Conservation (phyloP, 2,113 vertebrate species). For the Hippocampus barbouri region DNA sequence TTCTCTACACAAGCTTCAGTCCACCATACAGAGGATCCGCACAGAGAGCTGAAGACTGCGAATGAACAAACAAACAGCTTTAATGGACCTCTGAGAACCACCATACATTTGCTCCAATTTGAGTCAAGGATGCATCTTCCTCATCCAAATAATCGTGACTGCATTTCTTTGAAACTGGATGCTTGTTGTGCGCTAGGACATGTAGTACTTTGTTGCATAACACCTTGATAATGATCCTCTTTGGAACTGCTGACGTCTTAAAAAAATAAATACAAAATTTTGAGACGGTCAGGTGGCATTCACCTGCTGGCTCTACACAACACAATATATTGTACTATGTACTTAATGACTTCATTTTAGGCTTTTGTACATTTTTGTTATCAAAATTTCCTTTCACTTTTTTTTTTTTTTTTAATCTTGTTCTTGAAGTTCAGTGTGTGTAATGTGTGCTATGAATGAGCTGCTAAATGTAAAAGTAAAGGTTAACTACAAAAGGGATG, state of each 20-base stretch:
- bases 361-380: constrained; percentile 28
- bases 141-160: background rate
- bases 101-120: constrained; percentile 8
- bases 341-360: background rate
- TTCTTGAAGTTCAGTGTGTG: background rate
- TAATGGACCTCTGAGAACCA: constrained; percentile 25
- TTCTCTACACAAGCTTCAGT: constrained; percentile 80
- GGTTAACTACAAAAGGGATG: constrained; percentile 4
- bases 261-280: background rate
- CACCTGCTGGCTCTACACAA: background rate
- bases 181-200: background rate
- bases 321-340: background rate
- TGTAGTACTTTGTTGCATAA: background rate
- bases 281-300: background rate
- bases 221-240: background rate
- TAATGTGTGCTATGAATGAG: background rate
- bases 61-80: background rate
- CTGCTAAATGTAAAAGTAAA: background rate
- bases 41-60: constrained; percentile 57
- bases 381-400: constrained; percentile 14
- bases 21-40: constrained; percentile 71
- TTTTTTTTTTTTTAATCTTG: constrained; percentile 2
- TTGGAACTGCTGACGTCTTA: background rate
- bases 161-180: background rate
- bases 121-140: background rate